Evolutionary conservation across 64 coral and sea anemone genomes (phyloP).

Genomic region (Hydrozoanthus tunicans): DNA sequence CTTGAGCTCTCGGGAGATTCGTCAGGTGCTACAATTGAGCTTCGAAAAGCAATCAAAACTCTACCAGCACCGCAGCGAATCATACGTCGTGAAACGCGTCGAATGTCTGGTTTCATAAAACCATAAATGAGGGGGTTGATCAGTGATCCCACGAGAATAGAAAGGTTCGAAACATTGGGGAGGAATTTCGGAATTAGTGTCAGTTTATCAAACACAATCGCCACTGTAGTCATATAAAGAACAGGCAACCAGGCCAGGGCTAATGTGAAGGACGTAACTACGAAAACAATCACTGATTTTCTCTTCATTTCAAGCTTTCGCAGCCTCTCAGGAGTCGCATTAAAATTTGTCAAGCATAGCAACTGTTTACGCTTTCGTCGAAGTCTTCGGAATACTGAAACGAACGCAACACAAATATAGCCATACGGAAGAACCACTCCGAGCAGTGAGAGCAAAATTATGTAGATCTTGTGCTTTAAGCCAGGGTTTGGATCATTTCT

Average conservation of each 20-base stretch:
- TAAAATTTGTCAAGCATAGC: conserved; percentile 1
- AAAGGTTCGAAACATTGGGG: conserved; percentile 49
- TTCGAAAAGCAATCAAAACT: neutral
- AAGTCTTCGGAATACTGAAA: conserved; percentile 53
- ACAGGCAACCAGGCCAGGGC: conserved; percentile 65
- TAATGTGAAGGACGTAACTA: conserved; percentile 55
- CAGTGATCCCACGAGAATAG: conserved; percentile 59
- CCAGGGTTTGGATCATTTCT: conserved; percentile 19
- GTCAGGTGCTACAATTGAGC: neutral
- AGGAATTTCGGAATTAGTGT: conserved; percentile 51
- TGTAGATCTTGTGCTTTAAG: conserved; percentile 65
- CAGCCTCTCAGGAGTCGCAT: conserved; percentile 29
- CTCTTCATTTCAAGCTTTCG: conserved; percentile 14
- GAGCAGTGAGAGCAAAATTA: conserved; percentile 47
- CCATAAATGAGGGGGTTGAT: conserved; percentile 69
- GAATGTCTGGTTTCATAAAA: conserved; percentile 81
- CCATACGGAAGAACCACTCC: conserved; percentile 62
- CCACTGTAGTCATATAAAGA: conserved; percentile 70
- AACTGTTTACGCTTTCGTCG: conserved; percentile 22
- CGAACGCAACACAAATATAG: conserved; percentile 57
- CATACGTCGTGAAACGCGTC: neutral
- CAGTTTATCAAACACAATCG: conserved; percentile 2
- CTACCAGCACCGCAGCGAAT: neutral
- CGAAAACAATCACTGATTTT: conserved; percentile 48
- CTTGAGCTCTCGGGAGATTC: neutral